Evolutionary conservation across 1,140 invertebrate genomes (phyloP).

Genomic region (Drosophila navojoa): DNA sequence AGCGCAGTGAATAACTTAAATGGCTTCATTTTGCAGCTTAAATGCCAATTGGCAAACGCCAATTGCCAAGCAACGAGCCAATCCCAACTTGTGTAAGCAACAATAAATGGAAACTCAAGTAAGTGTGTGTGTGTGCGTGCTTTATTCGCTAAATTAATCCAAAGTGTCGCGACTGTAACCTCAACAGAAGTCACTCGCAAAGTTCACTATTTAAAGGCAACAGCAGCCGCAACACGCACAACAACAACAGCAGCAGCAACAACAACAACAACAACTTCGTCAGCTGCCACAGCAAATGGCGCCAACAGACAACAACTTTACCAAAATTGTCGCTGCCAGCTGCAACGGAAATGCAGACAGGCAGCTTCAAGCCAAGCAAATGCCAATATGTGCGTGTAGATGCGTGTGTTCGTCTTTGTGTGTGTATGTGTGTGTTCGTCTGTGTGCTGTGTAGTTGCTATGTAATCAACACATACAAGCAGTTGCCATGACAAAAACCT

Average conservation of each 20-base stretch:
- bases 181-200: slow-evolving; percentile 56
- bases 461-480: slow-evolving; percentile 53
- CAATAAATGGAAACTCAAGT: slow-evolving; percentile 59
- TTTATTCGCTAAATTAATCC: slow-evolving; percentile 74
- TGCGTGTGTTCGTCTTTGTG: slow-evolving; percentile 17
- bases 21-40: slow-evolving; percentile 70
- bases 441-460: slow-evolving; percentile 46
- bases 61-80: slow-evolving; percentile 44
- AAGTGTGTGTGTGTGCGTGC: neutral
- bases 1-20: slow-evolving; percentile 51
- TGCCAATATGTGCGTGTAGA: slow-evolving; percentile 6
- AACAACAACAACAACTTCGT: slow-evolving; percentile 9
- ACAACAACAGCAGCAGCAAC: slow-evolving; percentile 1
- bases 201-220: slow-evolving; percentile 65
- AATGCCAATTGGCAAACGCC: slow-evolving; percentile 70
- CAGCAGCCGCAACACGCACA: slow-evolving; percentile 38
- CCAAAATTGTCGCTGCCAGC: slow-evolving; percentile 62
- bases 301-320: slow-evolving; percentile 32
- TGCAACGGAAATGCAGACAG: slow-evolving; percentile 67
- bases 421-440: neutral
- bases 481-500: slow-evolving; percentile 57
- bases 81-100: slow-evolving; percentile 37
- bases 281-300: slow-evolving; percentile 43
- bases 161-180: slow-evolving; percentile 55
- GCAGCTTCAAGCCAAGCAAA: slow-evolving; percentile 28